A percentile compares a stretch with the other conserved stretches of the same genome.
These are phyloP conservation scores for Sus cebifrons DNA, from an alignment of 2,797 vertebrate genomes.

Conservation along the genomic window DNA sequence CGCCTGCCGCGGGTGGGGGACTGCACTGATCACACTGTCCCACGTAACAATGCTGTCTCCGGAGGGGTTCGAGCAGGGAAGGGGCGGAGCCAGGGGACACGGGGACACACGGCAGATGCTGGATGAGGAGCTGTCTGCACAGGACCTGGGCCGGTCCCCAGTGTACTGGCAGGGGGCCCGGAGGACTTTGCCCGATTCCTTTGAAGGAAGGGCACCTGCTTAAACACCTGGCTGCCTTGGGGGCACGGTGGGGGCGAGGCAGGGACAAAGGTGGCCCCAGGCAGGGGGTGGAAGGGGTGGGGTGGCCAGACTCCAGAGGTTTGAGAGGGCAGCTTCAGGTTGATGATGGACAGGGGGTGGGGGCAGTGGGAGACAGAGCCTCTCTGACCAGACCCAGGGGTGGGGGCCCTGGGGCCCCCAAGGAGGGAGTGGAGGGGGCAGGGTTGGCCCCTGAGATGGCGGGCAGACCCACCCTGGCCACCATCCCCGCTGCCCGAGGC, in stretches of 20 bases:
- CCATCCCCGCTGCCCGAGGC: rapidly evolving
- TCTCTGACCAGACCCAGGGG: background rate
- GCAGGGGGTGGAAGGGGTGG: background rate
- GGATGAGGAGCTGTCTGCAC: no score
- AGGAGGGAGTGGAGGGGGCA: background rate
- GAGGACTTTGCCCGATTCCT: background rate
- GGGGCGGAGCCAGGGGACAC: background rate
- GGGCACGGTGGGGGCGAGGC: rapidly evolving
- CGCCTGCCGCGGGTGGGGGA: background rate
- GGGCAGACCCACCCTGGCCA: background rate
- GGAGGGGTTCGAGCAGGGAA: background rate
- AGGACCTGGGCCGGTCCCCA: background rate
- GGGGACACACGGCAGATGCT: rapidly evolving
- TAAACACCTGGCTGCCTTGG: background rate
- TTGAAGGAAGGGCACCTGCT: no score
- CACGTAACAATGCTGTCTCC: background rate
- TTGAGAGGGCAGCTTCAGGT: background rate
- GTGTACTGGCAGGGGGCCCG: rapidly evolving
- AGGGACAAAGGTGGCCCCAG: background rate
- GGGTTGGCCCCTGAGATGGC: background rate
- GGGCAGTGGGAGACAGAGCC: background rate
- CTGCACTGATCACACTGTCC: rapidly evolving
- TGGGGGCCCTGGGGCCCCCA: background rate
- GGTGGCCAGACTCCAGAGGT: background rate
- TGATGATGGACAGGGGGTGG: no score